Evolutionary conservation across 2,888 invertebrate species (phyloP), one percentile per base, ranked within the genome.

Genomic region (Stenoptilia bipunctidactyla): DNA sequence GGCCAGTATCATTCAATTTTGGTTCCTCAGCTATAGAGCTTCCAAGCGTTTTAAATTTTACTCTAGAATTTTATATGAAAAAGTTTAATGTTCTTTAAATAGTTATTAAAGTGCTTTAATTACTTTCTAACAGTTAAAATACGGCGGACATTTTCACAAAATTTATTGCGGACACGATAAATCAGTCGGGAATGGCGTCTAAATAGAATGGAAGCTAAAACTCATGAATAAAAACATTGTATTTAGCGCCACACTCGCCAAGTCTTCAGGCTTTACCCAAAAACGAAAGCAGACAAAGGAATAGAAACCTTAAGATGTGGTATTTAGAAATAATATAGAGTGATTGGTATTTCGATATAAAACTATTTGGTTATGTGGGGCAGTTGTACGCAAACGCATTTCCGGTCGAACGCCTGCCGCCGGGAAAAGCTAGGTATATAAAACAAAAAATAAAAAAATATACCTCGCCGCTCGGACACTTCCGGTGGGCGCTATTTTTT

Each of bases 401-500:
- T 83, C 83, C 83, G 82, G 77, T 61, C 70, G 66, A 77, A 73
- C 72, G 69, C 65, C n/a, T n/a, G n/a, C n/a, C 75, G 80, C 72
- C 82, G 82, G 83, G 83, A 79, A 83, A 83, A 79, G 79, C 79
- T 75, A n/a, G n/a, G n/a, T n/a, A 82, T 83, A 82, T 82, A 80
- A 83, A 82, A 82, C 80, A 83, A 83, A 82, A 82, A 80, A 76
- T 76, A 82, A 77, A 74, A 77, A 75, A 70, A 79, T 77, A 66
- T 75, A 70, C 70, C 77, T 73, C 75, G 72, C 56, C 58, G 76
- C 71, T 83, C 77, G 83, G 83, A 82, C 83, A 82, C 83, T 83
- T 83, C 83, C 83, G 83, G 83, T 83, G 82, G 82, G 75, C 83
- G 80, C 83, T 79, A 82, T 83, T 83, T 82, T 83, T 83, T 82